Conservation (phyloP, 2,113 vertebrate genomes). For the Triplophysa rosa region DNA sequence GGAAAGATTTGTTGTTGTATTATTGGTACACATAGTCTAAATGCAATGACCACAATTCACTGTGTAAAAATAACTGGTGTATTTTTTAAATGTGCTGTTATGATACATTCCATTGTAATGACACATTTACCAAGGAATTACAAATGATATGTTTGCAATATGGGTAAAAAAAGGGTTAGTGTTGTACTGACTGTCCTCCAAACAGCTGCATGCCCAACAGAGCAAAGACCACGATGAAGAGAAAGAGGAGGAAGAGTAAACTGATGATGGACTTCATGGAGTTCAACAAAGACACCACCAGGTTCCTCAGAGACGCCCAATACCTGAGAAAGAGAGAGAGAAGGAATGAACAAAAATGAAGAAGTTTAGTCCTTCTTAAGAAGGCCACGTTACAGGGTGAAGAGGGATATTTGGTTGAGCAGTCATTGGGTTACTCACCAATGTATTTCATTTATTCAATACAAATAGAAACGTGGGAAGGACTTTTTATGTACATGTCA, state of each 20-base stretch:
- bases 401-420: background rate
- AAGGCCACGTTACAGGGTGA: background rate
- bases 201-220: slow-evolving; percentile 97
- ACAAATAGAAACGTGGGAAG: too few species aligned
- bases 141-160: background rate
- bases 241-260: slow-evolving; percentile 94
- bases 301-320: slow-evolving; percentile 93
- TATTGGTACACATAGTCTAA: background rate
- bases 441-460: too few species aligned
- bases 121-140: background rate
- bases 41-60: background rate
- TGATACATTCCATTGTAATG: too few species aligned
- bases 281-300: slow-evolving; percentile 93
- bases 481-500: too few species aligned
- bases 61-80: too few species aligned
- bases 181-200: slow-evolving; percentile 88
- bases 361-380: background rate
- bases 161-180: background rate
- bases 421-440: too few species aligned
- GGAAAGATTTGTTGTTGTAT: slow-evolving; percentile 7
- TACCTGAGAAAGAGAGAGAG: slow-evolving; percentile 73
- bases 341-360: slow-evolving; percentile 10
- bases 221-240: slow-evolving; percentile 96
- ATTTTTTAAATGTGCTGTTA: too few species aligned
- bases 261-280: slow-evolving; percentile 99